Evolutionary conservation across 1,140 invertebrate species (phyloP), one percentile per base, ranked within the genome.

Genomic region (Megalopta genalis): DNA sequence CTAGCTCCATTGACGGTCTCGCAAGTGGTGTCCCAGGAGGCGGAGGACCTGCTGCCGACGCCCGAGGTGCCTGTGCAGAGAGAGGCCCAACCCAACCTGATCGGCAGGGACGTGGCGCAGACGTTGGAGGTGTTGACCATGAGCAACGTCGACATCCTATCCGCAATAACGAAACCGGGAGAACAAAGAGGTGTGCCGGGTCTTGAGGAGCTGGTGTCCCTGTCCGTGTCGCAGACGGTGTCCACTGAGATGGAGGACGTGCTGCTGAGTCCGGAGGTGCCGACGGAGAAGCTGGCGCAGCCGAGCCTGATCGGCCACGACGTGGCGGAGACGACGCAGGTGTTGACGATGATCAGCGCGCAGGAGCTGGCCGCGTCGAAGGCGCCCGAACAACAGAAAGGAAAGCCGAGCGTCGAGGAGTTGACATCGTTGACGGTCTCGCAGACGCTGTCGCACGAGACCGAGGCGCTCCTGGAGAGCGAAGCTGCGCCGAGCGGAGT

Each of bases 11-110:
- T 90, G 42, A 87, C 84, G 3, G 60, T 89, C 2, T 88, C 87
- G 1, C 82, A 93, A 75, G 60, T 89, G 14, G 70, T 90, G 18
- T 88, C 86, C 1, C 87, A 88, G 32, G 91, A 93, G 84, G 72
- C 76, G 0, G 91, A 92, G 81, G 69, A 81, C 54, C 14, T 23
- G 39, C 37, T 93, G 2, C 81, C 76, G 1, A 52, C 69, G 25
- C 59, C 39, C 9, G 84, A 86, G 67, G 59, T 80, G 67, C 89
- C 90, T 7, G 60, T 81, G 10, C 67, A 86, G 67, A 86, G 90
- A 68, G 88, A 66, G 8, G 91, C 91, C 2, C 82, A 86, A 14
- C 67, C 86, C 2, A 83, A 86, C 69, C 57, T 91, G 21, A 46
- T 78, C 12, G 85, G 89, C 23, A 81, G 82, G 64, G 88, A 91